Percentiles rank a stretch among this genome's conserved stretches.
Conservation (phyloP, 2,888 invertebrate genomes). For the Dicycla oo region DNA sequence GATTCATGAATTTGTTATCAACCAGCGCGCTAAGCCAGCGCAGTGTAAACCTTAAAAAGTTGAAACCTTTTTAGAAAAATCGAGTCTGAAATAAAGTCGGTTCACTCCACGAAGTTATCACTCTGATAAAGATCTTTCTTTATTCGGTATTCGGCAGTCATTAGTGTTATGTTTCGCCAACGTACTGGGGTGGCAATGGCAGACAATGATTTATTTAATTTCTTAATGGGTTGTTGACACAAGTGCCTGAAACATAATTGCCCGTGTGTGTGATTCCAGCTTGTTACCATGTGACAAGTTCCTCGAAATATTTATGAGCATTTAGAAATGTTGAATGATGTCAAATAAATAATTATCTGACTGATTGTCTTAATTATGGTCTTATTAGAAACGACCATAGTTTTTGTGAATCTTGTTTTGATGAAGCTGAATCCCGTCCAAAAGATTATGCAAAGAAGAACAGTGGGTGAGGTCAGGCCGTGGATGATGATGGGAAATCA, state of each 20-base stretch:
- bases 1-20: constrained; percentile 35
- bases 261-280: constrained; percentile 26
- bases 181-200: background rate
- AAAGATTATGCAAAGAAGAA: background rate
- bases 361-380: constrained; percentile 1
- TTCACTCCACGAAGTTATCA: too few species aligned
- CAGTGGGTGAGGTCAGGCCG: background rate
- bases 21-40: constrained; percentile 14
- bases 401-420: background rate
- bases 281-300: constrained; percentile 7
- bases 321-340: background rate
- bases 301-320: background rate
- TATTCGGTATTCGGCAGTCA: constrained; percentile 2
- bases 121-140: background rate
- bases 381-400: background rate
- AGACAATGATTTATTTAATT: constrained; percentile 37
- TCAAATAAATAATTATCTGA: constrained; percentile 11
- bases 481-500: background rate
- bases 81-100: constrained; percentile 10
- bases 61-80: constrained; percentile 8
- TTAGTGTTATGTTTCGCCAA: background rate
- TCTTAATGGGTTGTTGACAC: constrained; percentile 38
- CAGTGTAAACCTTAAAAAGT: background rate
- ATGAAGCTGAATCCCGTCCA: background rate
- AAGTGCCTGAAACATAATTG: constrained; percentile 35